Base-by-base conservation (phyloP, 1,140 invertebrate genomes). In the Drosophila punjabiensis region DNA sequence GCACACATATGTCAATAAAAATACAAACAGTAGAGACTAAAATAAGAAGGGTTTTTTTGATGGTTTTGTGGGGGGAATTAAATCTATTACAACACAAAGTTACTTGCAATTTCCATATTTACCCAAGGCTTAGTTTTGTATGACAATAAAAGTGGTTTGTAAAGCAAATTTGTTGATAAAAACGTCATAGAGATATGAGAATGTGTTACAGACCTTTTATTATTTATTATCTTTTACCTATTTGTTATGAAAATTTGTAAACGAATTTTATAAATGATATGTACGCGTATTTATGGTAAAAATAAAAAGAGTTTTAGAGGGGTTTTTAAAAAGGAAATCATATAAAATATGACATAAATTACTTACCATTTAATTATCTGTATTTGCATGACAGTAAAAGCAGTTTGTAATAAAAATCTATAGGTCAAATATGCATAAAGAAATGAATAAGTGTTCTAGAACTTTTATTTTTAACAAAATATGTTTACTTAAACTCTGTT, bases 1-100 rank as follows among this genome's bases (percentile, higher is more conserved):
- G 43, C 39, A 52, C 60, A 20, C 45, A 58, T 7, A 18, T 45
- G 45, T 8, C 32, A 39, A 70, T 47, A 32, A 53, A 33, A 39
- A n/a, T 11, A 64, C 28, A 30, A 11, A 61, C 39, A 47, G 20
- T n/a, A 30, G 14, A 0, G 61, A 33, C 10, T 16, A 70, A 43
- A 33, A 28, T 20, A 64, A 35, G 63, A 66, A 39, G 52, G 10
- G 0, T 53, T 53, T 33, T 18, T 4, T 2, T 1, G n/a, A 10
- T 10, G 9, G 18, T 24, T 62, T 61, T 62, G 5, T 32, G 10
- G 2, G 10, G 9, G 5, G 11, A 52, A 11, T 11, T 10, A n/a
- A n/a, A 9, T n/a, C 1, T 5, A n/a, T 10, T 6, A n/a, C 2
- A n/a, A 5, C 4, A 4, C 2, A 52, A 32, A 24, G 20, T 48